Conservation (phyloP, 1,140 invertebrate genomes). For the Polypedilum vanderplanki region DNA sequence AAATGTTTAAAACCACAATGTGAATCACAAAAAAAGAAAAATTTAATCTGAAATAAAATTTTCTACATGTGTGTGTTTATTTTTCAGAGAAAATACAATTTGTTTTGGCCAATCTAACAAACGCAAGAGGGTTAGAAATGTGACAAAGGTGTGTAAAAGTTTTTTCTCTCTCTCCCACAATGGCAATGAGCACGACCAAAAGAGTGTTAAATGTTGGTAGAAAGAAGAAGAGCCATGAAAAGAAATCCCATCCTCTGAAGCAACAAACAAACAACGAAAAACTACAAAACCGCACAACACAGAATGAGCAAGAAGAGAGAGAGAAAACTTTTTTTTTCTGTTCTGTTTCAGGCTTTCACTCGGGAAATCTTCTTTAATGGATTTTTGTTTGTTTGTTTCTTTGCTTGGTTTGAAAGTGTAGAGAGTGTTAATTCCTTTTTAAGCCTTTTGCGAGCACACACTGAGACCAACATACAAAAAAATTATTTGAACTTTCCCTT, state of each 20-base stretch:
- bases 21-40: background rate
- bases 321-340: background rate
- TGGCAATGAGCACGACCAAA: background rate
- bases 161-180: background rate
- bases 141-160: background rate
- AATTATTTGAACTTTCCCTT: background rate
- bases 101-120: background rate
- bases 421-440: background rate
- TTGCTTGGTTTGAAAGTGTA: background rate
- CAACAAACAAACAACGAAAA: background rate
- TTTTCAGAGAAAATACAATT: background rate
- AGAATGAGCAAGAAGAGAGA: background rate
- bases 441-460: background rate
- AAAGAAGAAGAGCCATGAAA: background rate
- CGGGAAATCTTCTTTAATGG: conserved; percentile 14
- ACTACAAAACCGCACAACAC: background rate
- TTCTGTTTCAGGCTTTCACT: background rate
- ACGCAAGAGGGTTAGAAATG: background rate
- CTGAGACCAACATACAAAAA: background rate
- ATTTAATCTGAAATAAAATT: background rate
- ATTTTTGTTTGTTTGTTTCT: conserved; percentile 12
- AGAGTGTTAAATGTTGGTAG: background rate
- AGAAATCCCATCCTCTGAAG: background rate
- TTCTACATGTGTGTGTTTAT: background rate
- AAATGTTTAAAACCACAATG: background rate